Conservation (phyloP, 2,113 vertebrate species). For the Benthochromis sp. region DNA sequence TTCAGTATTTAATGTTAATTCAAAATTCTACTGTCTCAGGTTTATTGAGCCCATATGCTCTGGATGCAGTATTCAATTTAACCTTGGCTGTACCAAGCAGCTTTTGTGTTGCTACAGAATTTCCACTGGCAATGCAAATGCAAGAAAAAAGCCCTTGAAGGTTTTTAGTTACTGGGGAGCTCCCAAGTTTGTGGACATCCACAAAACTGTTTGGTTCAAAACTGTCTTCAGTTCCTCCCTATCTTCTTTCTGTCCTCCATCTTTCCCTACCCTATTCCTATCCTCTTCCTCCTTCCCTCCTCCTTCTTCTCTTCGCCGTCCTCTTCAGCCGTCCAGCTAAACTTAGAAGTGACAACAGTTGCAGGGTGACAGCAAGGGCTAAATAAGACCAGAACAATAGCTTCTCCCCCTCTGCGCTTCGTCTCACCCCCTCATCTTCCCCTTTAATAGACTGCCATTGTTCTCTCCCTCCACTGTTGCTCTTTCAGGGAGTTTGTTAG, state of each 20-base stretch:
- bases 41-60: not conserved
- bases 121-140: not conserved
- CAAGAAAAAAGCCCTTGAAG: not conserved
- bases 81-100: not conserved
- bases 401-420: not conserved
- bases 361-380: slow-evolving; percentile 64
- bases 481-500: slow-evolving; percentile 63
- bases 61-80: not conserved
- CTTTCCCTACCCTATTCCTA: not conserved
- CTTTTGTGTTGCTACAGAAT: not conserved
- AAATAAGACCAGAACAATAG: slow-evolving; percentile 69
- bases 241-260: not conserved
- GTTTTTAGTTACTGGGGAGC: not conserved
- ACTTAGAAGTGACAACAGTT: slow-evolving; percentile 77
- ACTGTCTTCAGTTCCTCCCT: not conserved
- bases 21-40: not conserved
- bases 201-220: not conserved
- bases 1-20: not conserved
- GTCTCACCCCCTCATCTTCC: slow-evolving; percentile 24
- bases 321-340: slow-evolving; percentile 63
- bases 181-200: not conserved
- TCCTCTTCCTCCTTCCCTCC: not conserved
- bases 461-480: slow-evolving; percentile 50
- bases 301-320: slow-evolving; percentile 23
- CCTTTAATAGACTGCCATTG: slow-evolving; percentile 69